phyloP scores from a whole-genome alignment of 2,797 vertebrate species.

The Emydoidea blandingii region DNA sequence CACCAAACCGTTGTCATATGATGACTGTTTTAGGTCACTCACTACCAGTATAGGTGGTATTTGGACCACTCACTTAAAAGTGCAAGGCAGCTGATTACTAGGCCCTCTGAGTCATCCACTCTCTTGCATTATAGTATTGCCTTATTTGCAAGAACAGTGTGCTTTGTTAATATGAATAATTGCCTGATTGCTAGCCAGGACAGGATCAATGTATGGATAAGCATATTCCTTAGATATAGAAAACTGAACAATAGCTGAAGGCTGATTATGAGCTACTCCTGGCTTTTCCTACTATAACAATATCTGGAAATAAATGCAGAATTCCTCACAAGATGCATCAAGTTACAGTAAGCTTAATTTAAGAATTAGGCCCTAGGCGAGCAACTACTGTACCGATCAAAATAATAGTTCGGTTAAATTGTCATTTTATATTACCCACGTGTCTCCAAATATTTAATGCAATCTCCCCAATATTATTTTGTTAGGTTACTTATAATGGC shows the following conservation, averaged over 20 bases:
- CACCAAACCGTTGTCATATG: neutral
- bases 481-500: neutral
- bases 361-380: neutral
- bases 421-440: neutral
- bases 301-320: neutral
- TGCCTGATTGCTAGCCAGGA: conserved; percentile 34
- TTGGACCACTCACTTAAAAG: neutral
- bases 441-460: neutral
- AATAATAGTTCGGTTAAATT: neutral
- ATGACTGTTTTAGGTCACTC: neutral
- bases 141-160: neutral
- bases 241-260: conserved; percentile 43
- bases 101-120: neutral
- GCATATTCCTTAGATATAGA: neutral
- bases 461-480: neutral
- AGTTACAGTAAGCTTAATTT: neutral
- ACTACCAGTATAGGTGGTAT: neutral
- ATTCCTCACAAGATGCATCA: neutral
- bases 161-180: conserved; percentile 34
- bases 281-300: conserved; percentile 55
- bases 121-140: conserved; percentile 19
- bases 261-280: neutral
- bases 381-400: neutral
- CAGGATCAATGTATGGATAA: conserved; percentile 29
- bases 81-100: neutral